Base-by-base conservation (phyloP, 2,888 invertebrate species). In the Sphecodes monilicornis region DNA sequence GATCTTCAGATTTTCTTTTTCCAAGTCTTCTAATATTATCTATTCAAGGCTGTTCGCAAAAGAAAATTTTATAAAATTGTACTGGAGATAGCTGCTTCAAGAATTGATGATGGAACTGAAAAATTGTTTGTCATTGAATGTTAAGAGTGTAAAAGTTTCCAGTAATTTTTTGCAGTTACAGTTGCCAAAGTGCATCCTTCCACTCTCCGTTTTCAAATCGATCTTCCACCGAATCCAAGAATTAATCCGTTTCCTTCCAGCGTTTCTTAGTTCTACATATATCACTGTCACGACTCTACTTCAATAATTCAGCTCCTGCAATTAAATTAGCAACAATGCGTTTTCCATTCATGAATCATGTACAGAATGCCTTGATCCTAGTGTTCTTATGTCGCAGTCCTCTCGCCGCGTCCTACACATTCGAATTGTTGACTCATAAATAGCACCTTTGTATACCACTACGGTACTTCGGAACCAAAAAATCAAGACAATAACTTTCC, bases 341-440 rank as follows among this genome's bases (percentile, higher is more conserved):
- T 87, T 86, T 74, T 82, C 80, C 72, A 87, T 89, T 92, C 86
- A 88, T 89, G 89, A 91, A 91, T 91, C 87, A 91, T 90, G 89
- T 89, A 90, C 90, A 85, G 85, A 84, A 90, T 82, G 82, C 69
- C 80, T 86, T 83, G 82, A 90, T 87, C 85, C 76, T 76, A 84
- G 90, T 89, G 84, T 82, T 50, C 72, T 73, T 46, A 1, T 77
- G 87, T 80, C 73, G 70, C 50, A 70, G 81, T 64, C 64, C 76
- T 87, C 79, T 89, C 74, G 71, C 68, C 82, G 79, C 82, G 46
- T 86, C 84, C 82, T 89, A 87, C 83, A 82, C 82, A 76, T 74
- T 72, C 71, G 80, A 68, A 78, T 78, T 79, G 78, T 80, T 84
- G 84, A 77, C 78, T 70, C 85, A 80, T 80, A 84, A 85, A 85